These are phyloP conservation scores for Erebia palarica DNA, from an alignment of 2,888 invertebrate species.

Conservation along the genomic window DNA sequence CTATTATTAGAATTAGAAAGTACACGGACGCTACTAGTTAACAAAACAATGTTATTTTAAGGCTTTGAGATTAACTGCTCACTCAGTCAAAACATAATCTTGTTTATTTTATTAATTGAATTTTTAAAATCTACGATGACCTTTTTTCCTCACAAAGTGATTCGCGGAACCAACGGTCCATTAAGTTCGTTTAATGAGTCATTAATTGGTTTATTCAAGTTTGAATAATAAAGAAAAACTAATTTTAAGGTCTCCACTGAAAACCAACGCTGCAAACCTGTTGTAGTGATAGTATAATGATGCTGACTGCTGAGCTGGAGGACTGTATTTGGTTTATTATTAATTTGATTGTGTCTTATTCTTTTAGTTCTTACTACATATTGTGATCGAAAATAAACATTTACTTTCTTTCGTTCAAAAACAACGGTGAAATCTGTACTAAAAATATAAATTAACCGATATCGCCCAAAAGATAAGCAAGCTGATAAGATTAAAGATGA, in stretches of 20 bases:
- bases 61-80: background rate
- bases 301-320: background rate
- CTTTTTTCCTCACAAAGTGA: background rate
- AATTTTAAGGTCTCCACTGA: background rate
- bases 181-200: background rate
- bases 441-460: no score
- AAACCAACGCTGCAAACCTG: background rate
- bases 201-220: background rate
- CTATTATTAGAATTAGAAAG: constrained; percentile 26
- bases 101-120: background rate
- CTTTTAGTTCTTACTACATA: no score
- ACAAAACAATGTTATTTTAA: background rate
- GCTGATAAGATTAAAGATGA: no score
- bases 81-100: background rate
- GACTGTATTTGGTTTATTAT: no score
- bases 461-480: no score
- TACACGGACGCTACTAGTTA: constrained; percentile 1
- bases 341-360: no score
- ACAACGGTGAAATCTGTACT: no score
- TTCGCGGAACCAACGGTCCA: background rate
- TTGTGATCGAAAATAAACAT: no score
- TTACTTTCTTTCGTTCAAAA: no score
- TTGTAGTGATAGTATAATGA: no score
- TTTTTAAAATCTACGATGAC: background rate
- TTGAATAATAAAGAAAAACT: background rate